These are phyloP conservation scores for Nestor notabilis DNA, from an alignment of 2,113 vertebrate genomes.

Conservation along the genomic window DNA sequence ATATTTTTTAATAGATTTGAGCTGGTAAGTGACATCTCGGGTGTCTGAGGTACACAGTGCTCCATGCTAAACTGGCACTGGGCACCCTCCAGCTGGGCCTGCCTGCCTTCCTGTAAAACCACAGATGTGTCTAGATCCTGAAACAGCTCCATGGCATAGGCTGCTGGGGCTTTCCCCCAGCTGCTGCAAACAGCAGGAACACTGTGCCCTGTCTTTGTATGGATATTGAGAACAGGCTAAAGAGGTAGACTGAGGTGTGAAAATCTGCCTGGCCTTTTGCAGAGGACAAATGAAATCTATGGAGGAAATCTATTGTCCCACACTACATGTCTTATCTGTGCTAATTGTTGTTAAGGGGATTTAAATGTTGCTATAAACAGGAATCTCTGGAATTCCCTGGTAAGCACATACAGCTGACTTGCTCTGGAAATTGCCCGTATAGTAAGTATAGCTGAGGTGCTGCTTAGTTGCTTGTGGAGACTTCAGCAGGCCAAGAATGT, in stretches of 20 bases:
- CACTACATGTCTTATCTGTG: not conserved
- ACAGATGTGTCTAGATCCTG: not conserved
- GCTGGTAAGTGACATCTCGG: not conserved
- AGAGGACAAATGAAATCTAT: not conserved
- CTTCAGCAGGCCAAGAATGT: not conserved
- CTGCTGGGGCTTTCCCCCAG: not conserved
- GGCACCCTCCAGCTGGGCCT: not conserved
- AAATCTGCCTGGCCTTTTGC: not conserved
- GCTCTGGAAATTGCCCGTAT: not conserved
- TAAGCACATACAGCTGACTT: not conserved
- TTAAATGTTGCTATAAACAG: not conserved
- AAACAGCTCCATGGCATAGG: not conserved
- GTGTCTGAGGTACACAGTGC: not conserved
- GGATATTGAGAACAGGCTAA: not conserved
- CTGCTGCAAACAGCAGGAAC: not conserved
- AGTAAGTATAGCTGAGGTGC: not conserved
- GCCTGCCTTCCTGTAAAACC: not conserved
- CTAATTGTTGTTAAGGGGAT: not conserved
- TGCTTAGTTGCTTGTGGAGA: not conserved
- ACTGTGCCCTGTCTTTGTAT: not conserved
- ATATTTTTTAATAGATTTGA: not conserved
- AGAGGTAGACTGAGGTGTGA: not conserved
- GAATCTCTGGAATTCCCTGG: constrained; percentile 16
- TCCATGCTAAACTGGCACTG: not conserved
- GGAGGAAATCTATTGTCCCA: not conserved